Percentiles rank a stretch among this genome's conserved stretches.
phyloP scores from a whole-genome alignment of 2,888 invertebrate genomes.

The Drosophila picticornis region DNA sequence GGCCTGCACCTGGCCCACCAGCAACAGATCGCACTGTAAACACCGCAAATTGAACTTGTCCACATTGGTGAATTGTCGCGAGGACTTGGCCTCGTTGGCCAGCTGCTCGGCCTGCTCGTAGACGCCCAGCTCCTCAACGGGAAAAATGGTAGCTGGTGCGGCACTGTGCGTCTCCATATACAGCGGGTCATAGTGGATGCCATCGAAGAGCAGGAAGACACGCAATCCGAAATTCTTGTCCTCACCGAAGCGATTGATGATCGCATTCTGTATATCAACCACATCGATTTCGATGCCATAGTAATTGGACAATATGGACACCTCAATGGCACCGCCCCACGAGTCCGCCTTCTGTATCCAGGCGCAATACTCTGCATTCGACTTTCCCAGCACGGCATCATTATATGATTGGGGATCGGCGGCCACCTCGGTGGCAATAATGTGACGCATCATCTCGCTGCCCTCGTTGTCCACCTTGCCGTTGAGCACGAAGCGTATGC shows the following conservation, averaged over 20 bases:
- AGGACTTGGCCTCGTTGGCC: conserved; percentile 94
- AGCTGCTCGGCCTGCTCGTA: conserved; percentile 93
- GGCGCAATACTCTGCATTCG: conserved; percentile 93
- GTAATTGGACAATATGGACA: conserved; percentile 93
- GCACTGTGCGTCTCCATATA: conserved; percentile 94
- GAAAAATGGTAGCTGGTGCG: conserved; percentile 92
- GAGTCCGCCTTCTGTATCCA: conserved; percentile 96
- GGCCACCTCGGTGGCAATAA: conserved; percentile 94
- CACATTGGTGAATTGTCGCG: conserved; percentile 95
- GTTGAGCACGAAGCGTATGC: conserved; percentile 89
- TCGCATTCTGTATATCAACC: conserved; percentile 95
- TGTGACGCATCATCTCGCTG: conserved; percentile 91
- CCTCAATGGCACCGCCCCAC: conserved; percentile 99
- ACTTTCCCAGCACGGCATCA: conserved; percentile 94
- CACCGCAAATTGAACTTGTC: conserved; percentile 94
- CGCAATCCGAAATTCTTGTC: conserved; percentile 93
- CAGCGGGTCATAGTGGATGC: conserved; percentile 98
- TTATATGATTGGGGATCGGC: conserved; percentile 92
- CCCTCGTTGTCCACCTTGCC: conserved; percentile 92
- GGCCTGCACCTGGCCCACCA: conserved; percentile 93
- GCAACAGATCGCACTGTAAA: conserved; percentile 90
- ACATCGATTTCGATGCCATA: conserved; percentile 97
- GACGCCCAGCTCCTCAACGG: conserved; percentile 89
- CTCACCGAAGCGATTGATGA: conserved; percentile 97
- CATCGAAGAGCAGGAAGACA: conserved; percentile 96